Conservation (phyloP, 2,113 vertebrate genomes). For the Alethe castanea region DNA sequence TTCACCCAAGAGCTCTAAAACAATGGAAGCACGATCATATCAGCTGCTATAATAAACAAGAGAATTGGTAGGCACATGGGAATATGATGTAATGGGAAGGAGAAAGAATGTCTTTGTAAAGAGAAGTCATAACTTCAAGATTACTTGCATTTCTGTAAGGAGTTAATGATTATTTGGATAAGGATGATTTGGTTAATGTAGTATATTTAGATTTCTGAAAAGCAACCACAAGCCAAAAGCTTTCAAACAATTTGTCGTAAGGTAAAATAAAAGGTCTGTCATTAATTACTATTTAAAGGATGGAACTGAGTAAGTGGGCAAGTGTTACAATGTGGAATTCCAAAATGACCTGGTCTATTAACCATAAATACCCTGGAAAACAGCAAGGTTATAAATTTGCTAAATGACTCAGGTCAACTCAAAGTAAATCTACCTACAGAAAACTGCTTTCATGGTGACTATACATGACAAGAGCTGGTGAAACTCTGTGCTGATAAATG, state of each 20-base stretch:
- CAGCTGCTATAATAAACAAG: conserved; percentile 26
- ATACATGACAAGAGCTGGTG: background rate
- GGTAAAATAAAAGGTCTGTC: conserved; percentile 22
- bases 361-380: background rate
- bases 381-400: background rate
- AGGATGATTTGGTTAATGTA: conserved; percentile 20
- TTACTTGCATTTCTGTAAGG: background rate
- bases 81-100: background rate
- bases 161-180: conserved; percentile 49
- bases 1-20: conserved; percentile 6
- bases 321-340: background rate
- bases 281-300: background rate
- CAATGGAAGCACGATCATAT: conserved; percentile 23
- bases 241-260: conserved; percentile 28
- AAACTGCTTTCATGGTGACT: background rate
- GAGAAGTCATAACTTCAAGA: background rate
- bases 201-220: conserved; percentile 38
- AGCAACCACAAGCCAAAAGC: conserved; percentile 2
- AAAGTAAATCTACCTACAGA: background rate
- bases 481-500: background rate
- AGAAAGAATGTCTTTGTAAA: conserved; percentile 9
- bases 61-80: background rate
- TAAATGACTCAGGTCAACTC: background rate
- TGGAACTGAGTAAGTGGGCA: background rate
- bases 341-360: background rate